Conservation (phyloP, 2,888 invertebrate genomes). For the Limnephilus auricula region DNA sequence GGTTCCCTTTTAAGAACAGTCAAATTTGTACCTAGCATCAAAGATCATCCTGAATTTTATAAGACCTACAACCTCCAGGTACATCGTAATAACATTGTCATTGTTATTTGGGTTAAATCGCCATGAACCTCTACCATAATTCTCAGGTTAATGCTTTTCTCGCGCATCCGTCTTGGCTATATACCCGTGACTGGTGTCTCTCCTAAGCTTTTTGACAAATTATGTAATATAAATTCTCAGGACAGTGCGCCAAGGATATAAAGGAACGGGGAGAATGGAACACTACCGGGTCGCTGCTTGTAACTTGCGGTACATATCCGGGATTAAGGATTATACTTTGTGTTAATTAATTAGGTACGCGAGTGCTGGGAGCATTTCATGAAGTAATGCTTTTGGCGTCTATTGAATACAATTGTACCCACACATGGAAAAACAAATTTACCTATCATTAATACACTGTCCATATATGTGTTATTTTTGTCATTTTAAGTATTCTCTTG, state of each 20-base stretch:
- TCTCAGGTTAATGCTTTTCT: slow-evolving; percentile 5
- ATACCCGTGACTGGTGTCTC: background rate
- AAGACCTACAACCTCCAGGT: background rate
- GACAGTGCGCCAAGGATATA: background rate
- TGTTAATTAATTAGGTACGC: background rate
- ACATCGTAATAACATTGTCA: background rate
- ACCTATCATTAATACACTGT: background rate
- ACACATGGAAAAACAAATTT: background rate
- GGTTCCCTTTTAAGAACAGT: too few relatives aligned
- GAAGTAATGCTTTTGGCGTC: background rate
- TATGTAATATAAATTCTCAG: background rate
- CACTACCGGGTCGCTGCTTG: background rate
- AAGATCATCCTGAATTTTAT: background rate
- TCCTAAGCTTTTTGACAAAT: slow-evolving; percentile 26
- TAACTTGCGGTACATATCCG: background rate
- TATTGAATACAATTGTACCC: background rate
- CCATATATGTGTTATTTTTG: background rate
- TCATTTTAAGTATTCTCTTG: background rate
- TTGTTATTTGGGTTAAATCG: background rate
- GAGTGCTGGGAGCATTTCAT: background rate
- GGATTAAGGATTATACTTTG: background rate
- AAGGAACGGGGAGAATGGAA: background rate
- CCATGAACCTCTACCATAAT: background rate
- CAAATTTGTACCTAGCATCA: background rate
- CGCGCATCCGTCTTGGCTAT: background rate